A percentile compares a stretch with the other conserved stretches of the same genome.
phyloP scores from a whole-genome alignment of 1,140 invertebrate genomes.

The Panagrolaimus sp. region DNA sequence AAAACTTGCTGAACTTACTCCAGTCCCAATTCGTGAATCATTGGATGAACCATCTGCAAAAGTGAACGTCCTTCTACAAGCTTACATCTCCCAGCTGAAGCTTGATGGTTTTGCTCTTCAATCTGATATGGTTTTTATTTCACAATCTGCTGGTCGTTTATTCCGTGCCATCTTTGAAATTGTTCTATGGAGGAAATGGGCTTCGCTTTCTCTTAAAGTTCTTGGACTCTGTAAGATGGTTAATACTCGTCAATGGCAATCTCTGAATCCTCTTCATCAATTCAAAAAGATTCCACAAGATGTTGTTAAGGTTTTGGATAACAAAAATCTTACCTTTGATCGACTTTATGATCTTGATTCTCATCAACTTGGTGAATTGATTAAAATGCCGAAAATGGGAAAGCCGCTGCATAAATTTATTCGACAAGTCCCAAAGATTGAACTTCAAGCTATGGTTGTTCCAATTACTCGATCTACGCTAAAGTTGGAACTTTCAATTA shows the following conservation, averaged over 20 bases:
- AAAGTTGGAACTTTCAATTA: conserved; percentile 91
- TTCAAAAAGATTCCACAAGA: conserved; percentile 97
- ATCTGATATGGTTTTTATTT: conserved; percentile 99
- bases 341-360: conserved; percentile 88
- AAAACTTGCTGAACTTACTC: conserved; percentile 92
- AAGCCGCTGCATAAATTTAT: conserved; percentile 96
- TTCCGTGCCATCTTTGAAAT: conserved; percentile 98
- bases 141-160: conserved; percentile 88
- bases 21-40: conserved; percentile 97
- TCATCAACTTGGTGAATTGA: conserved; percentile 92
- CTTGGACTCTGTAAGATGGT: conserved; percentile 97
- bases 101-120: conserved; percentile 95
- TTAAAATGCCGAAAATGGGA: conserved; percentile 88
- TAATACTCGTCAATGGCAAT: conserved; percentile 87
- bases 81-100: conserved; percentile 96
- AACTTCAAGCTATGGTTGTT: conserved; percentile 62
- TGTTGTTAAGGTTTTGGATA: conserved; percentile 94
- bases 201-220: conserved; percentile 89
- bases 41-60: conserved; percentile 97
- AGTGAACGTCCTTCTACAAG: conserved; percentile 67
- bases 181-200: conserved; percentile 81
- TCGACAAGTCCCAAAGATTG: conserved; percentile 70
- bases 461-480: conserved; percentile 91
- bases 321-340: conserved; percentile 71
- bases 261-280: conserved; percentile 94